Evolutionary conservation across 2,113 vertebrate species (phyloP).

Genomic region (Panthera leo): DNA sequence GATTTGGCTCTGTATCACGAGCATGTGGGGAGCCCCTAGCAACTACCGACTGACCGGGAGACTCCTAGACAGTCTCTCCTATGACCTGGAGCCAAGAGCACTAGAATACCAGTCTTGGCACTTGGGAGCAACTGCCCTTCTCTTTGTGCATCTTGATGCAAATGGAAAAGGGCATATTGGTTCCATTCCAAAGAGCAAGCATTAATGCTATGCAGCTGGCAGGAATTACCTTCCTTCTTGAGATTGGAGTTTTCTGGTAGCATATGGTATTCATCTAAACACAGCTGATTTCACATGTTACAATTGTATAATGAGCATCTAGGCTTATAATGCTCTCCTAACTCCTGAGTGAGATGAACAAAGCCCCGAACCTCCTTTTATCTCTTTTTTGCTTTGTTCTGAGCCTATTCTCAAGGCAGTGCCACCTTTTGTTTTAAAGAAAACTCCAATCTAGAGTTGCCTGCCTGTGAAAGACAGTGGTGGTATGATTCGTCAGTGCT

Average conservation of each 20-base stretch:
- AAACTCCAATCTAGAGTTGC: neutral
- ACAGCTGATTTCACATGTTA: slow-evolving; percentile 44
- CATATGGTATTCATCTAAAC: slow-evolving; percentile 40
- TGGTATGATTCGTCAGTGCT: neutral
- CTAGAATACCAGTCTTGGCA: neutral
- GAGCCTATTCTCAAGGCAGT: neutral
- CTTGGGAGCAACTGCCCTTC: neutral
- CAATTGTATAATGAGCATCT: neutral
- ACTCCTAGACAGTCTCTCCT: neutral
- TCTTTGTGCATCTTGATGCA: neutral
- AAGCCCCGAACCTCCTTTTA: neutral
- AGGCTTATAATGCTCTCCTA: neutral
- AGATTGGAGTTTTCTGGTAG: slow-evolving; percentile 19
- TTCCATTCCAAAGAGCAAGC: neutral
- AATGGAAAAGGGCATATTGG: slow-evolving; percentile 1
- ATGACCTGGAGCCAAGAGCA: slow-evolving; percentile 20
- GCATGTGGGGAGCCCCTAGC: neutral
- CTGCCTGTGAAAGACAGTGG: neutral
- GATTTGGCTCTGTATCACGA: slow-evolving; percentile 1
- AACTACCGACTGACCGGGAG: neutral
- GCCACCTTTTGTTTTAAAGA: neutral
- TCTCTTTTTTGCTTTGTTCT: slow-evolving; percentile 37
- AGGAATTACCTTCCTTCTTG: neutral
- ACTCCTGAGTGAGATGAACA: slow-evolving; percentile 1
- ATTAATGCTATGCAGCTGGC: neutral